Conservation (phyloP, 2,113 vertebrate genomes). For the Nanorana parkeri region DNA sequence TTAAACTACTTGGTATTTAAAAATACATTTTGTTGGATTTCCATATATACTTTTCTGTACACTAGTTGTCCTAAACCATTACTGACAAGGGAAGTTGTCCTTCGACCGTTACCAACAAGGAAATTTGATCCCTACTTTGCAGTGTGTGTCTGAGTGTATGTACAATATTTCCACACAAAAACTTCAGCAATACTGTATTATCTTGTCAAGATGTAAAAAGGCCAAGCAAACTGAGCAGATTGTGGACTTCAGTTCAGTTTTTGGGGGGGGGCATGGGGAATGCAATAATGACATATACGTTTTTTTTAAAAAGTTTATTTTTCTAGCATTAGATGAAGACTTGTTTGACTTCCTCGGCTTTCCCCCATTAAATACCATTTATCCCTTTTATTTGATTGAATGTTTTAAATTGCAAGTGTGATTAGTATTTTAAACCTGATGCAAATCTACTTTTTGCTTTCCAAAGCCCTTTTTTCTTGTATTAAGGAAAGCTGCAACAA, state of each 20-base stretch:
- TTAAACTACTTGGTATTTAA: conserved; percentile 44
- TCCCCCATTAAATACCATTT: no score
- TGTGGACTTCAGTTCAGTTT: background rate
- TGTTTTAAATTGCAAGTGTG: no score
- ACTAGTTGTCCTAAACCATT: background rate
- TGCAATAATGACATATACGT: conserved; percentile 38
- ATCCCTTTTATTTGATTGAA: no score
- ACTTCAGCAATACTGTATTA: conserved; percentile 46
- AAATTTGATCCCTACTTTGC: conserved; percentile 3
- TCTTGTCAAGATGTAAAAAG: conserved; percentile 27
- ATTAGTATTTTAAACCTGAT: no score
- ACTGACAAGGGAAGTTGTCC: background rate
- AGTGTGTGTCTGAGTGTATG: background rate
- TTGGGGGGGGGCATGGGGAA: conserved; percentile 22
- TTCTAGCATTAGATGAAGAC: background rate
- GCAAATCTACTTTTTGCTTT: no score
- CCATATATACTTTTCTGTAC: background rate
- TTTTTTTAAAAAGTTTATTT: conserved; percentile 15
- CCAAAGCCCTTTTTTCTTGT: no score
- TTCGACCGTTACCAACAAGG: background rate
- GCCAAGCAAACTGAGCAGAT: conserved; percentile 24
- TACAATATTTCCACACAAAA: conserved; percentile 25
- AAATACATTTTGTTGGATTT: conserved; percentile 7
- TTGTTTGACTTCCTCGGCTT: no score
- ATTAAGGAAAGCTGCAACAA: no score